phyloP scores from a whole-genome alignment of 2,888 invertebrate genomes.

The Steinernema scapterisci region DNA sequence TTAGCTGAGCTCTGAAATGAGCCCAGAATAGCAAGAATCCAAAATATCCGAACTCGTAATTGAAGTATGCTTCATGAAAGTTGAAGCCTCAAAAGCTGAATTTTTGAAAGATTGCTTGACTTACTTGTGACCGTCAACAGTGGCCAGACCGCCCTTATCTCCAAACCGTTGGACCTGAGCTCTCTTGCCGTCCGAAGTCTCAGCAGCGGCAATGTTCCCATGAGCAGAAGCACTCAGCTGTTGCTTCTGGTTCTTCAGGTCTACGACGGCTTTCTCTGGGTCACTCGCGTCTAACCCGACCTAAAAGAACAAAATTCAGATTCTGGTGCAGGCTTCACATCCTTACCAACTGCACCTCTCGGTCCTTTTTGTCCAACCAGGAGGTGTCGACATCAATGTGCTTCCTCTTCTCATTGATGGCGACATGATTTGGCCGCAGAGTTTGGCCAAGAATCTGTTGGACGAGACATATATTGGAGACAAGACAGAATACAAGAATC shows the following conservation, averaged over 20 bases:
- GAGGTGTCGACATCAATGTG: conserved; percentile 65
- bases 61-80: too few species aligned
- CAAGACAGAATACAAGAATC: conserved; percentile 1
- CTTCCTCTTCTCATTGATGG: conserved; percentile 61
- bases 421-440: conserved; percentile 57
- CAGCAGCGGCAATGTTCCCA: conserved; percentile 66
- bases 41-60: too few species aligned
- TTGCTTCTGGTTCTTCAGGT: conserved; percentile 56
- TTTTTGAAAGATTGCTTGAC: neutral
- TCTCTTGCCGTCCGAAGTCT: conserved; percentile 62
- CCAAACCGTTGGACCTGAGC: conserved; percentile 66
- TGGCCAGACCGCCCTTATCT: conserved; percentile 65
- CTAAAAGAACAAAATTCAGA: conserved; percentile 41
- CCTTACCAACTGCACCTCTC: conserved; percentile 58
- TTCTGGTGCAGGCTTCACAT: neutral
- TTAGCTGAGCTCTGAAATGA: conserved; percentile 62
- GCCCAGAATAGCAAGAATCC: too few species aligned
- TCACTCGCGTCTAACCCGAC: conserved; percentile 64
- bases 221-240: conserved; percentile 52
- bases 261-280: conserved; percentile 62
- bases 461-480: neutral
- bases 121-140: conserved; percentile 65
- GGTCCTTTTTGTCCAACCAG: conserved; percentile 63
- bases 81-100: conserved; percentile 29
- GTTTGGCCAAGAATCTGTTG: neutral